phyloP scores from a whole-genome alignment of 2,113 vertebrate species.

The Oophaga pumilio region DNA sequence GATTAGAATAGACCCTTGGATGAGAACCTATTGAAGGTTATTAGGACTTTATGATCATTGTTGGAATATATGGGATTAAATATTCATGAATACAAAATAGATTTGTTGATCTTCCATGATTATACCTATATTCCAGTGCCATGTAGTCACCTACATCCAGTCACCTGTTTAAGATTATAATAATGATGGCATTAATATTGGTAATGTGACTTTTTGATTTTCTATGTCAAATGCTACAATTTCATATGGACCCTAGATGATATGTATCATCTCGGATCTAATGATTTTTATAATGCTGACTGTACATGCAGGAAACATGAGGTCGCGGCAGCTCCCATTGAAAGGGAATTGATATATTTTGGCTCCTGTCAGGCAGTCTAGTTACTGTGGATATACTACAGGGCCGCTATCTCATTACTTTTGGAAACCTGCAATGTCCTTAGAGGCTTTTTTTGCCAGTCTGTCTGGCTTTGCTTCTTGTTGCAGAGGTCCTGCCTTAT shows the following conservation, averaged over 20 bases:
- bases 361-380: constrained; percentile 39
- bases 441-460: constrained; percentile 30
- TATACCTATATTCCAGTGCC: neutral
- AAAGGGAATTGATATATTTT: constrained; percentile 19
- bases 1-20: too few species aligned
- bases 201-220: neutral
- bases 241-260: neutral
- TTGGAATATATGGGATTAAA: neutral
- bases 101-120: neutral
- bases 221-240: constrained; percentile 8
- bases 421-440: constrained; percentile 23
- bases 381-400: constrained; percentile 36
- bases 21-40: neutral
- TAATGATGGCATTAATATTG: neutral
- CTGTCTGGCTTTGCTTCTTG: constrained; percentile 32
- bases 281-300: constrained; percentile 11
- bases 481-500: constrained; percentile 4
- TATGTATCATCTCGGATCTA: neutral
- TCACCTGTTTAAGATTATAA: neutral
- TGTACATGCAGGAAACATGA: constrained; percentile 1
- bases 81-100: neutral
- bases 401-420: constrained; percentile 31
- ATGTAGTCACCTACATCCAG: neutral
- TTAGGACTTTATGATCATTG: neutral
- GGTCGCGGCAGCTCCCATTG: neutral